A percentile compares a stretch with the other conserved stretches of the same genome.
These are phyloP conservation scores for Zosterops lateralis DNA, from an alignment of 2,113 vertebrate species.

Conservation along the genomic window DNA sequence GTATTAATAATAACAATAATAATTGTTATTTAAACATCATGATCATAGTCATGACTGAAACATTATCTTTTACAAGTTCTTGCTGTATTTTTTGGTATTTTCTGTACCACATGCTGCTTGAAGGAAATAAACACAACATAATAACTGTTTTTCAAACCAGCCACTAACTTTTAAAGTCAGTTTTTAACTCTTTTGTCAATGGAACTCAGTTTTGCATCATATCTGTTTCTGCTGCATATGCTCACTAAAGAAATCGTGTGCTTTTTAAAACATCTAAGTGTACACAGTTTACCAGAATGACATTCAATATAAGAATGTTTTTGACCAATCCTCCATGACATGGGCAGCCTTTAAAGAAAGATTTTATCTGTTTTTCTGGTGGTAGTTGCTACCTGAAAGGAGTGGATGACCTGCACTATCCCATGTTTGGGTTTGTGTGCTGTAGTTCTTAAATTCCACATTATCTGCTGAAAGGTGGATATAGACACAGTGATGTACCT, in stretches of 20 bases:
- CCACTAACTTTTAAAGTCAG: not conserved
- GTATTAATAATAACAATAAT: not conserved
- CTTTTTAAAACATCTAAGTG: not conserved
- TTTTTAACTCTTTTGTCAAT: not conserved
- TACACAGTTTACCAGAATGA: not conserved
- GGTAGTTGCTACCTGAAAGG: not conserved
- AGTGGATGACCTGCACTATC: not conserved
- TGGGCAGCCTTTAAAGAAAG: not conserved
- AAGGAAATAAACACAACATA: not conserved
- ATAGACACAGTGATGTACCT: accelerated
- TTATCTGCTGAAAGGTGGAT: not conserved
- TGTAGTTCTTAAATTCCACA: not conserved
- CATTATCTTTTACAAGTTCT: not conserved
- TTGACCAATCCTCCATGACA: not conserved
- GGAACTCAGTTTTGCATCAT: not conserved
- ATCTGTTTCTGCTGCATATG: not conserved
- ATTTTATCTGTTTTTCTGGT: not conserved
- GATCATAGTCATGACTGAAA: not conserved
- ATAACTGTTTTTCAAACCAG: not conserved
- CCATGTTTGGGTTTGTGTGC: not conserved
- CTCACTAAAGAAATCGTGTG: not conserved
- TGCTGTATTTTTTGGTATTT: not conserved
- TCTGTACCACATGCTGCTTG: not conserved
- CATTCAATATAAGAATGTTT: not conserved
- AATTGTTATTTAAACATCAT: not conserved